phyloP scores from a whole-genome alignment of 2,113 vertebrate species.

The Anolis sagrei region DNA sequence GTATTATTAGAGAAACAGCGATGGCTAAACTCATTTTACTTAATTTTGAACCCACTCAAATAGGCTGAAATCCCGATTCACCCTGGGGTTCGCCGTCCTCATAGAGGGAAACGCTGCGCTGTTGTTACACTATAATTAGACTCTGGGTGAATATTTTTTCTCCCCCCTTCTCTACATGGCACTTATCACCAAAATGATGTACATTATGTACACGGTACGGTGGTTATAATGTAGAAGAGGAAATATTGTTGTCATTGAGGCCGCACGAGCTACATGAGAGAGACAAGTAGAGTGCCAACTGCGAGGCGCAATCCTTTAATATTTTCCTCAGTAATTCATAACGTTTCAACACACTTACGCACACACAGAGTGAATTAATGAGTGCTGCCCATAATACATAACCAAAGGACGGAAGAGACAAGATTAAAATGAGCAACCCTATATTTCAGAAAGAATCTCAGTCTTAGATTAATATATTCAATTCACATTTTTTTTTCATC shows the following conservation, averaged over 20 bases:
- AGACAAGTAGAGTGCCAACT: not conserved
- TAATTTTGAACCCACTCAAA: slow-evolving; percentile 74
- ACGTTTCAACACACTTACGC: not conserved
- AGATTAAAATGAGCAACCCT: slow-evolving; percentile 13
- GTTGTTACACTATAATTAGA: slow-evolving; percentile 66
- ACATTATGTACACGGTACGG: slow-evolving; percentile 29
- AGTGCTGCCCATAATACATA: not conserved
- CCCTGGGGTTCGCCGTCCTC: slow-evolving; percentile 50
- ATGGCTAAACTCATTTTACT: slow-evolving; percentile 76
- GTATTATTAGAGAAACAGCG: slow-evolving; percentile 74
- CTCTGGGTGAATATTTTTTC: slow-evolving; percentile 27
- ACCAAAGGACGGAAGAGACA: not conserved
- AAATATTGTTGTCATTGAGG: slow-evolving; percentile 62
- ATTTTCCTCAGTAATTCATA: slow-evolving; percentile 27
- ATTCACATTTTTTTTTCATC: not conserved
- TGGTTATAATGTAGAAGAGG: slow-evolving; percentile 62
- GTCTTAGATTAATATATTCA: not conserved
- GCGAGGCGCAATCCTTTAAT: slow-evolving; percentile 19
- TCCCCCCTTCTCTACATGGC: slow-evolving; percentile 47
- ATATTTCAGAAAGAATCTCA: not conserved
- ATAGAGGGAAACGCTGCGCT: slow-evolving; percentile 29
- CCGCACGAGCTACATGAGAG: slow-evolving; percentile 28
- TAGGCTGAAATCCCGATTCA: slow-evolving; percentile 56
- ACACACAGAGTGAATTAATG: slow-evolving; percentile 11
- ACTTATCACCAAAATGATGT: slow-evolving; percentile 59